Conservation (phyloP, 2,113 vertebrate species). For the Corythoichthys intestinalis region DNA sequence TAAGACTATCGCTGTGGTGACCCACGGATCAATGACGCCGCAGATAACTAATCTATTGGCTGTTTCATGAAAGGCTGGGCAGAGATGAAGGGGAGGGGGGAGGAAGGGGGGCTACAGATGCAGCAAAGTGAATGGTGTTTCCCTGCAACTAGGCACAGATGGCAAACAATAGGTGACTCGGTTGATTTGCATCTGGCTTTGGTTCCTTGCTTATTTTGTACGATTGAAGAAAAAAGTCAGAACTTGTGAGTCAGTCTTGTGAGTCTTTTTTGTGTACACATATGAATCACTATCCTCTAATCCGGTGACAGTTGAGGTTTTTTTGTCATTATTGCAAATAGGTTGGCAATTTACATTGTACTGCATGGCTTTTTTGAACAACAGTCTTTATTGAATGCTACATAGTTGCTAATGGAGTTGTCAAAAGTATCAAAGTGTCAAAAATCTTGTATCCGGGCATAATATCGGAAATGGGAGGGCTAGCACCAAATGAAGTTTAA, state of each 20-base stretch:
- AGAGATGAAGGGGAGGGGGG: neutral
- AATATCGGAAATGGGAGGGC: too few relatives aligned
- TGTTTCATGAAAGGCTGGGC: slow-evolving; percentile 6
- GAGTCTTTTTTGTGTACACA: too few relatives aligned
- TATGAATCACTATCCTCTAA: neutral
- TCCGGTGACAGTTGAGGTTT: neutral
- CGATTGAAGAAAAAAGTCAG: neutral
- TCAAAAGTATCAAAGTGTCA: too few relatives aligned
- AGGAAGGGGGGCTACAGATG: neutral
- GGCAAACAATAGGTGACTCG: slow-evolving; percentile 55
- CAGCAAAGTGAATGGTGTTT: slow-evolving; percentile 41
- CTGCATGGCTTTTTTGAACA: neutral
- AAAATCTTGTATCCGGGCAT: too few relatives aligned
- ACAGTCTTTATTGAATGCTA: neutral
- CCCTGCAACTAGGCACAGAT: slow-evolving; percentile 56
- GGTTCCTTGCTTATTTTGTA: neutral
- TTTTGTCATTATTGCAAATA: neutral
- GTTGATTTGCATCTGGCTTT: slow-evolving; percentile 45
- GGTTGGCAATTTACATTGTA: neutral
- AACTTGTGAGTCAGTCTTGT: neutral
- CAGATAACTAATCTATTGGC: slow-evolving; percentile 49
- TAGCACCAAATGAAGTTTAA: too few relatives aligned
- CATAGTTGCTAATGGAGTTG: too few relatives aligned
- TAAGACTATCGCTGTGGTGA: slow-evolving; percentile 61
- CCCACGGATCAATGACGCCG: slow-evolving; percentile 63